Conservation (phyloP, 2,888 invertebrate species). For the Metalampra italica region DNA sequence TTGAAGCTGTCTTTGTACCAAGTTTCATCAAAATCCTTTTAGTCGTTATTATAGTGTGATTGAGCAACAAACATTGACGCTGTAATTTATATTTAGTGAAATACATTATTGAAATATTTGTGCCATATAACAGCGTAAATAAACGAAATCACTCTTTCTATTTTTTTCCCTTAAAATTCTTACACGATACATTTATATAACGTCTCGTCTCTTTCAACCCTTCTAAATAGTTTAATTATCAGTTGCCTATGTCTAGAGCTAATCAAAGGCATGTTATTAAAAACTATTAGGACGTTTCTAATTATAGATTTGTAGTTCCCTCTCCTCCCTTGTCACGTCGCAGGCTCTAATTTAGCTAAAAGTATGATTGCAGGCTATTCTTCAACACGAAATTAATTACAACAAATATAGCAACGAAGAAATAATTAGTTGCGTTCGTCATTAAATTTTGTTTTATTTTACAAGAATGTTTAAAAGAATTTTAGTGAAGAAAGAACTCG, state of each 20-base stretch:
- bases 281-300: slow-evolving; percentile 70
- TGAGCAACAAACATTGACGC: too few species aligned
- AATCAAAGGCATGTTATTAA: slow-evolving; percentile 66
- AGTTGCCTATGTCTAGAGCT: slow-evolving; percentile 68
- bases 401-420: slow-evolving; percentile 8
- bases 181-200: slow-evolving; percentile 24
- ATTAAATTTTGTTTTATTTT: background rate
- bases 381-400: slow-evolving; percentile 43
- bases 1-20: too few species aligned
- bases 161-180: slow-evolving; percentile 12
- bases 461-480: background rate
- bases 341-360: slow-evolving; percentile 64
- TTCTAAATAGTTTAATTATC: slow-evolving; percentile 58
- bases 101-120: too few species aligned
- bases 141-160: too few species aligned
- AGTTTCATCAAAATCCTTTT: too few species aligned
- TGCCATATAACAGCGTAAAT: too few species aligned
- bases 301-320: slow-evolving; percentile 43
- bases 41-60: too few species aligned
- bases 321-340: slow-evolving; percentile 43
- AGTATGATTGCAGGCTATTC: slow-evolving; percentile 58
- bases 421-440: background rate
- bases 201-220: slow-evolving; percentile 29
- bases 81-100: too few species aligned
- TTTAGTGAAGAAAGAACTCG: background rate